These are phyloP conservation scores for Speoplatyrhinus poulsoni DNA, from an alignment of 2,113 vertebrate species.

Conservation along the genomic window DNA sequence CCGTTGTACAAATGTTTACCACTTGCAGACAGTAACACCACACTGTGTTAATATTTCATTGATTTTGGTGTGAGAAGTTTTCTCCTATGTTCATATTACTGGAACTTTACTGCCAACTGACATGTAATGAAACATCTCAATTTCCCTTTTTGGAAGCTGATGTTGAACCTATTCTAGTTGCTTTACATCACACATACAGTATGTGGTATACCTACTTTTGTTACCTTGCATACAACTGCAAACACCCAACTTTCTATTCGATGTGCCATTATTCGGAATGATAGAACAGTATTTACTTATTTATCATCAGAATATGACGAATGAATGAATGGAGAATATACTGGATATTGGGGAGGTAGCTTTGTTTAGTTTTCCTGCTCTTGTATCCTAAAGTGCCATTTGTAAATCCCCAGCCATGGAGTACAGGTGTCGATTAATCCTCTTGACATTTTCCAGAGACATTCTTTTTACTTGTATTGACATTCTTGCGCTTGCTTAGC, in stretches of 20 bases:
- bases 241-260: constrained; percentile 4
- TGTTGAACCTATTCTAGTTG: neutral
- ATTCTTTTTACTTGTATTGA: constrained; percentile 70
- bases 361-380: constrained; percentile 27
- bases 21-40: neutral
- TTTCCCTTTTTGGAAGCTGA: neutral
- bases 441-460: constrained; percentile 71
- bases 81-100: neutral
- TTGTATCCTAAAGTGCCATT: constrained; percentile 51
- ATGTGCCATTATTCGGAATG: neutral
- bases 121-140: neutral
- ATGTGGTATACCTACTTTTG: neutral
- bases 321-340: constrained; percentile 7
- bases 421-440: constrained; percentile 78
- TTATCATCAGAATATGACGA: constrained; percentile 22
- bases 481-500: constrained; percentile 63
- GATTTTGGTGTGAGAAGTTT: neutral
- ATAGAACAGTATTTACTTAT: constrained; percentile 9
- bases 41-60: neutral
- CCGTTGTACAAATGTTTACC: constrained; percentile 1
- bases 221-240: neutral
- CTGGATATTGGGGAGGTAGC: constrained; percentile 7
- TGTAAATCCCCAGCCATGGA: constrained; percentile 61
- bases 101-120: neutral
- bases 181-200: constrained; percentile 5